Evolutionary conservation across 2,888 invertebrate species (phyloP), one percentile per base, ranked within the genome.

Genomic region (Ectobius pallidus): DNA sequence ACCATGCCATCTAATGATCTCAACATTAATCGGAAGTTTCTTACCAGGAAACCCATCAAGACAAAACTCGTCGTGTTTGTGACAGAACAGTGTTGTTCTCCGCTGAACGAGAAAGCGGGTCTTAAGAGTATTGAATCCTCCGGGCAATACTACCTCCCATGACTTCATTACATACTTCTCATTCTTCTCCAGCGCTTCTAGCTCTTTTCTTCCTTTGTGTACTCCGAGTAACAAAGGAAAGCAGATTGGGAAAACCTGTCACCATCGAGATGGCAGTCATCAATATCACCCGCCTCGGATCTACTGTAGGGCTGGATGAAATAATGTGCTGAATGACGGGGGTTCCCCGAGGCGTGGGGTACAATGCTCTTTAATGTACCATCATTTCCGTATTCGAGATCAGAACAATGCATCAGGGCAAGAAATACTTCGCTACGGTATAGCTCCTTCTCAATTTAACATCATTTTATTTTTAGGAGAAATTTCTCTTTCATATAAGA

Each of bases 111-210:
- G 7, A 18, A 49, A 3, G 2, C 20, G 49, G 14, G 39, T 9
- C 52, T 52, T 22, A 25, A 25, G 52, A 52, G 52, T 7, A 11
- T 6, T 18, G 52, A 22, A 25, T 46, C 46, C 16, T 18, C 18
- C 46, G 16, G 16, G 46, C 7, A 16, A 46, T 22, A 4, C 52
- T 25, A 52, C 22, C 46, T 52, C 52, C n/a, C 52, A 52, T 52
- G 58, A 58, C 58, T 58, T 58, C 58, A 58, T 58, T 58, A 58
- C 58, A 58, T 30, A 30, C n/a, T 2, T 58, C 58, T 58, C 46
- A 46, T 46, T 46, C 46, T 46, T 46, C n/a, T n/a, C 46, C 14
- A 39, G 6, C 52, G 20, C 52, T 1, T 6, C 9, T 3, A 7
- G 25, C 6, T 25, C 52, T 25, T 52, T 52, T 25, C 25, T 52